Percentiles rank a stretch among this genome's conserved stretches.
Evolutionary conservation across 2,888 invertebrate species (phyloP).

Genomic region (Autographa gamma): DNA sequence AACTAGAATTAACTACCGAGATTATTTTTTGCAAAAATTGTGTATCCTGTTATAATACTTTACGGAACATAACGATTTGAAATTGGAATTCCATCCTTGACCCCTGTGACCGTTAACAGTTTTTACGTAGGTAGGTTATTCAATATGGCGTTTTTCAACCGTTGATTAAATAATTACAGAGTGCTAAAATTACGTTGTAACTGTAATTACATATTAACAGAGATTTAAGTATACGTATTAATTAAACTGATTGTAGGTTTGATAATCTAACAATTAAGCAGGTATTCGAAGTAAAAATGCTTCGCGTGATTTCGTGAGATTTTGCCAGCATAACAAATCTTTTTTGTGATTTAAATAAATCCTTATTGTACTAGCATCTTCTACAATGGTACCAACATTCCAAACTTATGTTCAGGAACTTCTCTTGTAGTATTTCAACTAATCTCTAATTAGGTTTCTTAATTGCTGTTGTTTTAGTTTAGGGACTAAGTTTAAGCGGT

Average conservation of each 20-base stretch:
- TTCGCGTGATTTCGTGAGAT: not conserved
- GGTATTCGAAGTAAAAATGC: not conserved
- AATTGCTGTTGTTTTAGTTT: not conserved
- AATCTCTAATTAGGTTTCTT: not conserved
- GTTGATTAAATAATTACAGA: slow-evolving; percentile 26
- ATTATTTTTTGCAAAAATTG: not conserved
- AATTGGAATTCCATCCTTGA: slow-evolving; percentile 21
- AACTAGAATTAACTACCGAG: not conserved
- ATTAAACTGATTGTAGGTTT: not conserved
- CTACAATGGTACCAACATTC: not conserved
- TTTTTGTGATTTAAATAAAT: not conserved
- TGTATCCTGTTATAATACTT: not conserved
- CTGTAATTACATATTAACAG: slow-evolving; percentile 20
- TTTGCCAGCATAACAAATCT: not conserved
- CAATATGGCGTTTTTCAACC: slow-evolving; percentile 24
- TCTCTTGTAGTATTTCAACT: not conserved
- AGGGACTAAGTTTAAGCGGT: not conserved
- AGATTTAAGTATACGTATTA: not conserved
- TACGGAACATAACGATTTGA: not conserved
- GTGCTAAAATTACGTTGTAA: slow-evolving; percentile 16
- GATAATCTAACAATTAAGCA: not conserved
- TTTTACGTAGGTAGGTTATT: slow-evolving; percentile 6
- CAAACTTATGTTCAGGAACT: not conserved
- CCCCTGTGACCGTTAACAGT: slow-evolving; percentile 17
- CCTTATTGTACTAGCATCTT: not conserved